Evolutionary conservation across 2,113 vertebrate species (phyloP), one percentile per base, ranked within the genome.

Genomic region (Excalfactoria chinensis): DNA sequence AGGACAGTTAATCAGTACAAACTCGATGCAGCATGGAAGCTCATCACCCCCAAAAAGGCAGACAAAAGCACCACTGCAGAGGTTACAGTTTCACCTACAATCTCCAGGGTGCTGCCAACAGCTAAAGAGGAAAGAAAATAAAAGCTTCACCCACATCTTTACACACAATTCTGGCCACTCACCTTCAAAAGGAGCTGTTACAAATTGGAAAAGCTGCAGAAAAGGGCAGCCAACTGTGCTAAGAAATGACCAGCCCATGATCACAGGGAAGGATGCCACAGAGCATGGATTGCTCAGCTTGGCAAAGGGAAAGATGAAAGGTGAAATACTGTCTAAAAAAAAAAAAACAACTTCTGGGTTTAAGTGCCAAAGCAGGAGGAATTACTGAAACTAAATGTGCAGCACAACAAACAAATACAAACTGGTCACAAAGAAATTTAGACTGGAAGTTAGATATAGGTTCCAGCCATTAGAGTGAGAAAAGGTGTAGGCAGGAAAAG

Each of bases 21-120:
- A 83, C 72, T 44, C 18, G 22, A 26, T 28, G 25, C 46, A 51
- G 17, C 67, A 51, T 1, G 3, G 4, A 55, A 55, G 34, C 34
- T 68, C 4, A 67, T 59, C n/a, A 59, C 63, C 28, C 32, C 76
- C 67, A 88, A 93, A 93, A 76, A 51, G 11, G 40, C 30, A 62
- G 71, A 69, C 17, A 43, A 2, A 72, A 51, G 69, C 34, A 51
- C 20, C 49, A 67, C 51, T 5, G 26, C 3, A 56, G 23, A 79
- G 18, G 11, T 25, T 56, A 70, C 74, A 81, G 2, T 19, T 84
- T 7, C 3, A 32, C 4, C 51, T 74, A 1, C 53, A 81, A 63
- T 21, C 23, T n/a, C 44, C 23, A 55, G 9, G 9, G 14, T 18
- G 67, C 73, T 93, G 84, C 37, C 46, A 76, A 63, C 18, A 73